These are phyloP conservation scores for Panagrolaimus sp. DNA, from an alignment of 1,140 invertebrate species.

Conservation along the genomic window DNA sequence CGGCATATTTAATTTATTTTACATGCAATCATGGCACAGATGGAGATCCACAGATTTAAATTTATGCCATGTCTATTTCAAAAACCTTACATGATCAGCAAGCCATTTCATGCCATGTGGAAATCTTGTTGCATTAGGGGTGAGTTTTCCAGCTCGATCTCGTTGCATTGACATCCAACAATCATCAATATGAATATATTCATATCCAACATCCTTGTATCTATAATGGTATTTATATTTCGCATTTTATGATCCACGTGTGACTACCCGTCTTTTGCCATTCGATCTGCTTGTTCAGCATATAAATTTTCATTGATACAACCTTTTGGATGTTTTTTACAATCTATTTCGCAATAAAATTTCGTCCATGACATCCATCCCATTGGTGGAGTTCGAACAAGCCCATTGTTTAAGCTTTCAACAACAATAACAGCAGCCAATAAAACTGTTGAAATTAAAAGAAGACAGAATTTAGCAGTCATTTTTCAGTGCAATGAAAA, in stretches of 20 bases:
- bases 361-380: slow-evolving; percentile 86
- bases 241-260: too few relatives aligned
- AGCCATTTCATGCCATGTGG: slow-evolving; percentile 38
- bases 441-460: background rate
- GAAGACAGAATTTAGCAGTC: background rate
- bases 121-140: slow-evolving; percentile 36
- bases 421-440: background rate
- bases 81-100: slow-evolving; percentile 39
- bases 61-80: background rate
- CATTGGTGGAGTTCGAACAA: slow-evolving; percentile 77
- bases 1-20: too few relatives aligned
- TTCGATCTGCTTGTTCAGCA: slow-evolving; percentile 38
- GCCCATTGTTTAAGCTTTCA: slow-evolving; percentile 69
- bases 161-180: slow-evolving; percentile 42
- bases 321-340: slow-evolving; percentile 58
- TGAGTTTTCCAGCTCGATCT: slow-evolving; percentile 24
- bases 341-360: slow-evolving; percentile 85
- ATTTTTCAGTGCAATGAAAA: too few relatives aligned
- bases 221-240: too few relatives aligned
- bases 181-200: slow-evolving; percentile 45
- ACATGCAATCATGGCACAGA: too few relatives aligned
- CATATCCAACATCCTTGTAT: slow-evolving; percentile 44
- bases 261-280: slow-evolving; percentile 40
- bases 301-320: slow-evolving; percentile 53
- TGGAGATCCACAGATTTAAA: too few relatives aligned